Percentiles rank a stretch among this genome's conserved stretches.
phyloP scores from a whole-genome alignment of 2,113 vertebrate species.

The Tupaia chinensis region DNA sequence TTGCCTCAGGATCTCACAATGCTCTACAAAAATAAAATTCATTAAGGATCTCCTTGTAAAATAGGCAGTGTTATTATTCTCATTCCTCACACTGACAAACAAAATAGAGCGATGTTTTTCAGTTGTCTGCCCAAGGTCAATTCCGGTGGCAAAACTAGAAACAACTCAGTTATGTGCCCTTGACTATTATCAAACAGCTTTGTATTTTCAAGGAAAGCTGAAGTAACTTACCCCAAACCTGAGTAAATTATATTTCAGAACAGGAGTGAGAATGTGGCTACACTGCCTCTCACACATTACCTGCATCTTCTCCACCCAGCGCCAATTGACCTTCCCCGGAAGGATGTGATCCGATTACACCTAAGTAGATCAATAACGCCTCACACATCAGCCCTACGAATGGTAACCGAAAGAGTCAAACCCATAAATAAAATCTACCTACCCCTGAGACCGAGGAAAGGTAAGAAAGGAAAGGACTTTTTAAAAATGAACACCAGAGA shows the following conservation, averaged over 20 bases:
- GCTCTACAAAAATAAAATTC: slow-evolving; percentile 14
- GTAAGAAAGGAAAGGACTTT: neutral
- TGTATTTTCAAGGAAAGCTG: slow-evolving; percentile 33
- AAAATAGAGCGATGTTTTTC: slow-evolving; percentile 29
- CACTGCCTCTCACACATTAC: neutral
- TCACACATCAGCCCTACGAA: neutral
- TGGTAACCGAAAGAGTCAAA: neutral
- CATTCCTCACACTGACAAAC: slow-evolving; percentile 63
- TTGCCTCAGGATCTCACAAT: slow-evolving; percentile 16
- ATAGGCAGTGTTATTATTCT: slow-evolving; percentile 46
- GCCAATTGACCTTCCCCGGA: neutral
- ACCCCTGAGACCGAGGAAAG: neutral
- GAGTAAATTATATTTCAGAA: slow-evolving; percentile 1
- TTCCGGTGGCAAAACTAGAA: slow-evolving; percentile 48
- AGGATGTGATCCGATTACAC: neutral
- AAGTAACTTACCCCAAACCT: slow-evolving; percentile 28
- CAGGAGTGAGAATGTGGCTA: neutral
- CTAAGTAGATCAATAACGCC: neutral
- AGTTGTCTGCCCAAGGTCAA: slow-evolving; percentile 47
- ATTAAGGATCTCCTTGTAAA: slow-evolving; percentile 26
- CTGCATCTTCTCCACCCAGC: neutral
- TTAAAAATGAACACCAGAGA: neutral
- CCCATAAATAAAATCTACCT: neutral
- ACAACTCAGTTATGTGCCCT: slow-evolving; percentile 13
- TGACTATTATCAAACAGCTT: neutral